A percentile compares a stretch with the other conserved stretches of the same genome.
Evolutionary conservation across 2,797 vertebrate species (phyloP).

Genomic region (Phrynocephalus guinanensis): DNA sequence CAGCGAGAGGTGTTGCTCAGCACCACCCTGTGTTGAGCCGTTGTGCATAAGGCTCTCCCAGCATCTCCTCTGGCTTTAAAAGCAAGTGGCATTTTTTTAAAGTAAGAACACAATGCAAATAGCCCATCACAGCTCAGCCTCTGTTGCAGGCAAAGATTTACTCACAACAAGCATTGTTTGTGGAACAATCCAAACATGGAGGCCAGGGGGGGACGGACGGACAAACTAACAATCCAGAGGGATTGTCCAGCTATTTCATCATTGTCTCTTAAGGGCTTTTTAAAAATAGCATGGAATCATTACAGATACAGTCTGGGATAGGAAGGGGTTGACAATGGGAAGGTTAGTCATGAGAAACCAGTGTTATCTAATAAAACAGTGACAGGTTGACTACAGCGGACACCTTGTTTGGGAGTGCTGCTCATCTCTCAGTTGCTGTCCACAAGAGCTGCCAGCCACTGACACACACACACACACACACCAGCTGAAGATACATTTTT

Average conservation of each 20-base stretch:
- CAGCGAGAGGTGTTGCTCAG: neutral
- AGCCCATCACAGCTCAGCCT: neutral
- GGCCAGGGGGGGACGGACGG: no score
- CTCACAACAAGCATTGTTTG: neutral
- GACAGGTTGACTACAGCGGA: neutral
- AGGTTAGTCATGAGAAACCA: neutral
- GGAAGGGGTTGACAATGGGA: neutral
- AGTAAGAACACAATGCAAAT: neutral
- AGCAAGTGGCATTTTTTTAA: neutral
- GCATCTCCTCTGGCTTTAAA: neutral
- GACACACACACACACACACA: no score
- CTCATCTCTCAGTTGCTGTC: neutral
- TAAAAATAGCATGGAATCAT: no score
- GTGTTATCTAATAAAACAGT: neutral
- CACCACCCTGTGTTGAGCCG: neutral
- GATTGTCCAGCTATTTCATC: neutral
- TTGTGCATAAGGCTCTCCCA: neutral
- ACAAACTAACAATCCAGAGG: neutral
- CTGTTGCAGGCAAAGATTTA: neutral
- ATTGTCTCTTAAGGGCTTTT: no score
- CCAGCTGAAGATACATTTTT: neutral
- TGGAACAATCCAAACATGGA: no score
- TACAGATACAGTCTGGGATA: no score
- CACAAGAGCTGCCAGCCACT: neutral
- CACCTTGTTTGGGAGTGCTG: neutral